phyloP scores from a whole-genome alignment of 2,888 invertebrate genomes.

The Sepiola atlantica region DNA sequence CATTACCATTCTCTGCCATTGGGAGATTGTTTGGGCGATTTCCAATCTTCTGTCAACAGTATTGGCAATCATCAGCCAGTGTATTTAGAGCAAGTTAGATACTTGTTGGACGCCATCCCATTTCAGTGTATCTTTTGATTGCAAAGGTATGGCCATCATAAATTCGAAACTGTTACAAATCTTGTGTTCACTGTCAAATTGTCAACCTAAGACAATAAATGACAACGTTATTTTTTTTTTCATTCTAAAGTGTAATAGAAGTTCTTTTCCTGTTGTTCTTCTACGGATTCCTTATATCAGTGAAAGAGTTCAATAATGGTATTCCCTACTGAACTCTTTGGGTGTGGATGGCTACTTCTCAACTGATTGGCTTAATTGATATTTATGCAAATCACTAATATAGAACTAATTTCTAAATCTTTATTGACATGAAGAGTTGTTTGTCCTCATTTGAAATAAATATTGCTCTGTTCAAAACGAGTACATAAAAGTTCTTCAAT shows the following conservation, averaged over 20 bases:
- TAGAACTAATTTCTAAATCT: background rate
- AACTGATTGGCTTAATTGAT: background rate
- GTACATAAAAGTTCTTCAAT: background rate
- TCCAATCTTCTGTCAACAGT: conserved; percentile 8
- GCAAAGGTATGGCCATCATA: background rate
- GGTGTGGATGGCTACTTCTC: background rate
- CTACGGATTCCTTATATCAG: background rate
- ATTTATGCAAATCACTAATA: background rate
- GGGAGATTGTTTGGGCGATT: background rate
- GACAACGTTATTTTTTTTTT: background rate
- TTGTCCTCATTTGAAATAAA: background rate
- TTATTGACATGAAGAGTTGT: background rate
- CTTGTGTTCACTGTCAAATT: background rate
- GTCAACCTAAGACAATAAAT: background rate
- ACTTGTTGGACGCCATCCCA: background rate
- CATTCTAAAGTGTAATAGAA: background rate
- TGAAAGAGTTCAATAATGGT: background rate
- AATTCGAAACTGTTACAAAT: background rate
- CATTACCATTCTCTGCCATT: background rate
- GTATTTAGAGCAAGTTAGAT: background rate
- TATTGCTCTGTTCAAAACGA: background rate
- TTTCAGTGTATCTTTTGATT: background rate
- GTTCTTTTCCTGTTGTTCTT: background rate
- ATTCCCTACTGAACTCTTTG: background rate
- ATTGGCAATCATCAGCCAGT: background rate